These are phyloP conservation scores for Heteromormyrus szaboi DNA, from an alignment of 2,797 vertebrate genomes.

Conservation along the genomic window DNA sequence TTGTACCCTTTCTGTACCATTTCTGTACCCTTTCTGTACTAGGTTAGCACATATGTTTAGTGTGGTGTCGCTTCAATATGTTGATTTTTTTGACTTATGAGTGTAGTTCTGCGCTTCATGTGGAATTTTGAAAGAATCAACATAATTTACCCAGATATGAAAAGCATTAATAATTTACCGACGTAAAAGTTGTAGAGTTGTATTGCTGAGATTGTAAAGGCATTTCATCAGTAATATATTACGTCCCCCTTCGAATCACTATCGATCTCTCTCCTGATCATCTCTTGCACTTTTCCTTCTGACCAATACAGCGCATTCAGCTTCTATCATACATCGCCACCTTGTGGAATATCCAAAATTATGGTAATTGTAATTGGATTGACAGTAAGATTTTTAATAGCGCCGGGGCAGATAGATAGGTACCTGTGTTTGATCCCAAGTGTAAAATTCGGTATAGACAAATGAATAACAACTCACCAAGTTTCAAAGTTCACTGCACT, in stretches of 20 bases:
- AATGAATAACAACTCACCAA: neutral
- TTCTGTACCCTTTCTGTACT: neutral
- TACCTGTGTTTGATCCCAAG: neutral
- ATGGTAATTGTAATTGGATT: neutral
- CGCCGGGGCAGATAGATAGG: neutral
- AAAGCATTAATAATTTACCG: neutral
- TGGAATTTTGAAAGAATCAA: neutral
- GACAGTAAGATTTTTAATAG: neutral
- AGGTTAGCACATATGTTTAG: neutral
- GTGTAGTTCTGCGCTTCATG: neutral
- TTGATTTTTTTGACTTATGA: neutral
- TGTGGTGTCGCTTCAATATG: neutral
- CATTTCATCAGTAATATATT: neutral
- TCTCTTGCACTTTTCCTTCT: neutral
- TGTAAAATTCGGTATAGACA: neutral
- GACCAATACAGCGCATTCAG: neutral
- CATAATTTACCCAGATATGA: neutral
- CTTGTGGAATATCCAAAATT: neutral
- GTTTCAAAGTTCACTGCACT: neutral
- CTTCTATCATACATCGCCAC: constrained; percentile 1
- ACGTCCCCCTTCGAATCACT: neutral
- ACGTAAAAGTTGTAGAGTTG: neutral
- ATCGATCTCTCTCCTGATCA: neutral
- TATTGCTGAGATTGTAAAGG: neutral
- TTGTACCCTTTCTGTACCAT: neutral